A percentile compares a stretch with the other conserved stretches of the same genome.
phyloP scores from a whole-genome alignment of 2,888 invertebrate genomes.

The Cylindroiulus punctatus region DNA sequence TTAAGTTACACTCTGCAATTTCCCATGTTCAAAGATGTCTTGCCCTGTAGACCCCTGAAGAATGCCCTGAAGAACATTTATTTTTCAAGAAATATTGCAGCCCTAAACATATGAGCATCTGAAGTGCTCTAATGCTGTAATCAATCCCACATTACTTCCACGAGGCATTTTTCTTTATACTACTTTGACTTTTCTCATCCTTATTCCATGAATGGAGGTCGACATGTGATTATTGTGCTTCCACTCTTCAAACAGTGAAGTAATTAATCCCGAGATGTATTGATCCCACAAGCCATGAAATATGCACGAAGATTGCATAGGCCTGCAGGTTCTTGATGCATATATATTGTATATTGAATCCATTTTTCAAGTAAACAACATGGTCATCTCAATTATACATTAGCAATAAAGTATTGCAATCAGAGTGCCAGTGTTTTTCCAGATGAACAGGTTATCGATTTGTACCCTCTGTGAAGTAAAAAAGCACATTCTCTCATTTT shows the following conservation, averaged over 20 bases:
- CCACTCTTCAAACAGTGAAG: neutral
- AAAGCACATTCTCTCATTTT: neutral
- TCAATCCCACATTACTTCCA: neutral
- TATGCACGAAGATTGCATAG: neutral
- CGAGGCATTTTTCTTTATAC: neutral
- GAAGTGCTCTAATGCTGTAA: constrained; percentile 27
- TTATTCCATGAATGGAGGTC: neutral
- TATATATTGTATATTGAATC: neutral
- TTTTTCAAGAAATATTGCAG: neutral
- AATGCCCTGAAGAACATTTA: neutral
- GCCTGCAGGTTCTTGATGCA: neutral
- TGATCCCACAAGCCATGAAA: neutral
- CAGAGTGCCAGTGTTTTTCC: no score
- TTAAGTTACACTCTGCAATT: neutral
- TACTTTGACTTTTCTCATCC: neutral
- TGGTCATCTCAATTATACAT: neutral
- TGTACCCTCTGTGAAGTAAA: no score
- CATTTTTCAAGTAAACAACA: neutral
- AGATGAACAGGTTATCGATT: no score
- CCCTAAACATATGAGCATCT: neutral
- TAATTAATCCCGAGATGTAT: neutral
- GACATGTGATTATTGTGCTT: neutral
- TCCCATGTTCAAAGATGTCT: neutral
- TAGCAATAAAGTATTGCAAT: neutral
- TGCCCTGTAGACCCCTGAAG: no score